Percentiles rank a stretch among this genome's conserved stretches.
These are phyloP conservation scores for Pycnonotus jocosus DNA, from an alignment of 2,113 vertebrate genomes.

Conservation along the genomic window DNA sequence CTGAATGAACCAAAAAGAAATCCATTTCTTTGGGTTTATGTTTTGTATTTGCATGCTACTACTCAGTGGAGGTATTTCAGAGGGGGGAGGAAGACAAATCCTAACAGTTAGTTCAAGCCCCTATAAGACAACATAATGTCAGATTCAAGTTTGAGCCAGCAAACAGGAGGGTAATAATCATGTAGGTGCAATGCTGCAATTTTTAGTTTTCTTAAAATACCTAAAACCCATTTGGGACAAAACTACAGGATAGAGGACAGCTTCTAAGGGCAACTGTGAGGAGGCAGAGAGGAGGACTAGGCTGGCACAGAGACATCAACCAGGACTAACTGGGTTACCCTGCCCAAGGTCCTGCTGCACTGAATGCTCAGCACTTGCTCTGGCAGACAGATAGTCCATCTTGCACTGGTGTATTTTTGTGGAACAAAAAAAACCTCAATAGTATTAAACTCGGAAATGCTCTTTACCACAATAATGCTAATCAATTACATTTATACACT, in stretches of 20 bases:
- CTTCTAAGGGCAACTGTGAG: background rate
- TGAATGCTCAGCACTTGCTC: background rate
- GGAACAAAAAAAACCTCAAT: background rate
- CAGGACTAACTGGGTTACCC: background rate
- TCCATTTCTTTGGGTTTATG: background rate
- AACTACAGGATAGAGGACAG: background rate
- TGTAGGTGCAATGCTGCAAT: background rate
- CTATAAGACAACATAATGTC: background rate
- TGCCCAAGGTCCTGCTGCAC: background rate
- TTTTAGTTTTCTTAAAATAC: conserved; percentile 44
- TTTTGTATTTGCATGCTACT: background rate
- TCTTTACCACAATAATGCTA: conserved; percentile 9
- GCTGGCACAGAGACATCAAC: background rate
- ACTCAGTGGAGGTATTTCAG: background rate
- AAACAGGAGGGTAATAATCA: background rate
- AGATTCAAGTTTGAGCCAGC: background rate
- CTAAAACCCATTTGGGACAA: background rate
- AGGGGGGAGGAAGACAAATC: background rate
- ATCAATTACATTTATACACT: background rate
- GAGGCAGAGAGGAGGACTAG: background rate
- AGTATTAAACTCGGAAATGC: background rate
- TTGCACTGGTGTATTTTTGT: background rate
- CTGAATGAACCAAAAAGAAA: background rate
- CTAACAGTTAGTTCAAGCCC: background rate
- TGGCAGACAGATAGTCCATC: background rate